phyloP scores from a whole-genome alignment of 2,888 invertebrate genomes.

The Hoplodrina ambigua region DNA sequence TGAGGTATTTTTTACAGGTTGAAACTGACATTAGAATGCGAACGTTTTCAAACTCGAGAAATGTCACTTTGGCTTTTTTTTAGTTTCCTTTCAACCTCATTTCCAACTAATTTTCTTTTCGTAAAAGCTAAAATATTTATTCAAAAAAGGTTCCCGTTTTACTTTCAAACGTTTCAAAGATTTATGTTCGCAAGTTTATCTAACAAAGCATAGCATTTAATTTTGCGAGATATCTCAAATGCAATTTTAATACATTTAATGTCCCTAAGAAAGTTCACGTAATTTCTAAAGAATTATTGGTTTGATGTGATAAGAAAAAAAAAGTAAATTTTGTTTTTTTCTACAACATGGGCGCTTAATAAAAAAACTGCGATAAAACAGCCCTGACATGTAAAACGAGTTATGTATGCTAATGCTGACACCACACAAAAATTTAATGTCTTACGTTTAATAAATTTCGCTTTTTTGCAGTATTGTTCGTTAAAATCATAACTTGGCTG shows the following conservation, averaged over 20 bases:
- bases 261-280: slow-evolving; percentile 9
- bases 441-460: too few relatives aligned
- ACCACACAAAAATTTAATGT: too few relatives aligned
- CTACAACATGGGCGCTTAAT: background rate
- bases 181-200: slow-evolving; percentile 59
- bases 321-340: background rate
- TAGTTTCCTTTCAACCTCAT: slow-evolving; percentile 29
- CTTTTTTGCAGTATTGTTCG: too few relatives aligned
- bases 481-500: too few relatives aligned
- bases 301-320: slow-evolving; percentile 2
- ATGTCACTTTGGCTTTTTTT: slow-evolving; percentile 19
- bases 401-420: too few relatives aligned
- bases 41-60: too few relatives aligned
- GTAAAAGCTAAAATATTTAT: slow-evolving; percentile 39
- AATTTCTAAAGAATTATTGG: slow-evolving; percentile 25
- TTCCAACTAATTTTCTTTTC: slow-evolving; percentile 30
- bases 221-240: slow-evolving; percentile 56
- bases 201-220: slow-evolving; percentile 56
- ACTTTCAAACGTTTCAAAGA: slow-evolving; percentile 53
- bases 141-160: slow-evolving; percentile 41
- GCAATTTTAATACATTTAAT: slow-evolving; percentile 50
- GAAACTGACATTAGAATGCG: background rate
- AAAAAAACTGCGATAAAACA: too few relatives aligned
- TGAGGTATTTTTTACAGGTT: background rate
- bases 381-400: too few relatives aligned